phyloP scores from a whole-genome alignment of 2,888 invertebrate genomes.

The Pachydiplax longipennis region DNA sequence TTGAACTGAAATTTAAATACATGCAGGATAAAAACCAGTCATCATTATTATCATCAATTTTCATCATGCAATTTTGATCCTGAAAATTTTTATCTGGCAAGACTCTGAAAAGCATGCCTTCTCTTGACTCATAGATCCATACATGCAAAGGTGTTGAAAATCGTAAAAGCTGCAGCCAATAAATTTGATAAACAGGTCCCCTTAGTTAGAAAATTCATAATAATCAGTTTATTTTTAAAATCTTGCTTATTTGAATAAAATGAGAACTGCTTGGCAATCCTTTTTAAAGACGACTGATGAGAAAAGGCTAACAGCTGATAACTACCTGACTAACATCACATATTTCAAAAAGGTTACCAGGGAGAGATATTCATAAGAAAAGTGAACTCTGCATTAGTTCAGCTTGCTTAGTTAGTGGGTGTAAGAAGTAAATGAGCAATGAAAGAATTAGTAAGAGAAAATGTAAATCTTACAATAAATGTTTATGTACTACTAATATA shows the following conservation, averaged over 20 bases:
- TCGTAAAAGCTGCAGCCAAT: neutral
- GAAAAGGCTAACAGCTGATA: neutral
- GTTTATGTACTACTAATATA: too few relatives aligned
- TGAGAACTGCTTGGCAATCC: neutral
- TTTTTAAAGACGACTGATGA: neutral
- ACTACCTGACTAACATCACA: too few relatives aligned
- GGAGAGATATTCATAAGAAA: too few relatives aligned
- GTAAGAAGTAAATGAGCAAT: too few relatives aligned
- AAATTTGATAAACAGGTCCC: neutral
- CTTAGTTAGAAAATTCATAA: neutral
- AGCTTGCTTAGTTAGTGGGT: too few relatives aligned
- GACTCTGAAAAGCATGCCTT: conserved; percentile 14
- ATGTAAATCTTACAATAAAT: too few relatives aligned
- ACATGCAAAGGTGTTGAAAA: conserved; percentile 3
- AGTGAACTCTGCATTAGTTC: too few relatives aligned
- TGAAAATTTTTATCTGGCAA: neutral
- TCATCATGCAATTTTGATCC: neutral
- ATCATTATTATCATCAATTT: neutral
- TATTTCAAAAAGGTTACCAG: too few relatives aligned
- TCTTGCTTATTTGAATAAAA: too few relatives aligned
- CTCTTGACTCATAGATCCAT: neutral
- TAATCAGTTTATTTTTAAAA: too few relatives aligned
- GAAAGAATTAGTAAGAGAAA: too few relatives aligned
- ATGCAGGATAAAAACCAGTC: neutral
- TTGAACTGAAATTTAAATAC: neutral